phyloP scores from a whole-genome alignment of 2,113 vertebrate genomes.

The Dicaeum eximium region DNA sequence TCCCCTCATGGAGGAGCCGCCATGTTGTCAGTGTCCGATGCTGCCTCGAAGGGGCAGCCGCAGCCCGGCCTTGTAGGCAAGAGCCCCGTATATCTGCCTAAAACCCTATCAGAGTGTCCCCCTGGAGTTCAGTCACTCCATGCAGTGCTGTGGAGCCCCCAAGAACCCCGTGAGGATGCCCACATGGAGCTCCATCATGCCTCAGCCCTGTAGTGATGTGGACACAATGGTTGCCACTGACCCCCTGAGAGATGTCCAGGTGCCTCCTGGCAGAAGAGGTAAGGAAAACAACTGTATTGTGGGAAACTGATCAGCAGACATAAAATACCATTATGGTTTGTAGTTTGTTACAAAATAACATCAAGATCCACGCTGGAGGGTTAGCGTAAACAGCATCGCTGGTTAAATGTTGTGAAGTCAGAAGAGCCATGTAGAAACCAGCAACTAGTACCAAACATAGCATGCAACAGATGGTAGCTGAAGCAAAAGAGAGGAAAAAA shows the following conservation, averaged over 20 bases:
- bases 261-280: not conserved
- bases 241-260: accelerated
- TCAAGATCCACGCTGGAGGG: not conserved
- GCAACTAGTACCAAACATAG: not conserved
- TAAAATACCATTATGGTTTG: not conserved
- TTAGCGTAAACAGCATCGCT: not conserved
- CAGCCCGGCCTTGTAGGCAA: too few relatives aligned
- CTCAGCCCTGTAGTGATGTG: accelerated
- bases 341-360: not conserved
- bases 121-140: not conserved
- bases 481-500: accelerated
- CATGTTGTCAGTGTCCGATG: not conserved
- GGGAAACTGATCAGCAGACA: not conserved
- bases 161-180: accelerated
- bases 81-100: accelerated
- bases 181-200: accelerated
- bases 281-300: not conserved
- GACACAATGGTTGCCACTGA: accelerated
- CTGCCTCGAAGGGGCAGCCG: too few relatives aligned
- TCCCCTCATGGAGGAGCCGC: accelerated
- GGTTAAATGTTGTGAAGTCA: not conserved
- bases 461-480: not conserved
- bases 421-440: not conserved
- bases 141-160: too few relatives aligned
- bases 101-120: not conserved